These are phyloP conservation scores for Sebastes itinus DNA, from an alignment of 2,797 vertebrate species.

Conservation along the genomic window DNA sequence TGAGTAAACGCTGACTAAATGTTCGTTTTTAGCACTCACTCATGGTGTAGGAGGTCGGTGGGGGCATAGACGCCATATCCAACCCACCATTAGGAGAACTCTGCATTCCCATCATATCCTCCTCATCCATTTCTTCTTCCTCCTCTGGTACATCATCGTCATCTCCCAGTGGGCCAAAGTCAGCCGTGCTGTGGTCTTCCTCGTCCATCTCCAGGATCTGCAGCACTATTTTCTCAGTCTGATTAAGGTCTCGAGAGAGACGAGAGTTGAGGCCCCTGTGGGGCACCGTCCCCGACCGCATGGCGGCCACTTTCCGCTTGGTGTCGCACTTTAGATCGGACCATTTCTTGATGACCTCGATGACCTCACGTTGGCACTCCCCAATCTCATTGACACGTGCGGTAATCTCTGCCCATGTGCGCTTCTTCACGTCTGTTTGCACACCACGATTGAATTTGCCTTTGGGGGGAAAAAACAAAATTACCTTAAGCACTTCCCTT, in stretches of 20 bases:
- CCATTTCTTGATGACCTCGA: slow-evolving; percentile 87
- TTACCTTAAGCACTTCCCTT: background rate
- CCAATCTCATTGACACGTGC: slow-evolving; percentile 84
- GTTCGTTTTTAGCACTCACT: slow-evolving; percentile 16
- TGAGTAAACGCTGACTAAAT: background rate
- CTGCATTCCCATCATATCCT: slow-evolving; percentile 77
- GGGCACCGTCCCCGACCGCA: slow-evolving; percentile 71
- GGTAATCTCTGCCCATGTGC: slow-evolving; percentile 84
- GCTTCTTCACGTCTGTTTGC: slow-evolving; percentile 80
- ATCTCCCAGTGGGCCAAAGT: slow-evolving; percentile 68
- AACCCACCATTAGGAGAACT: slow-evolving; percentile 75
- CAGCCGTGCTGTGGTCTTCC: slow-evolving; percentile 51
- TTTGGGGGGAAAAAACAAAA: slow-evolving; percentile 24
- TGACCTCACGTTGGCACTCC: slow-evolving; percentile 83
- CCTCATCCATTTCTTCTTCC: slow-evolving; percentile 77
- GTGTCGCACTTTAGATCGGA: slow-evolving; percentile 86
- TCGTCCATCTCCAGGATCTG: slow-evolving; percentile 83
- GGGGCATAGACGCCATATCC: slow-evolving; percentile 58
- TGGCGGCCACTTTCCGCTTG: slow-evolving; percentile 82
- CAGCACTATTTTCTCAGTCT: slow-evolving; percentile 81
- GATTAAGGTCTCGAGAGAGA: slow-evolving; percentile 77
- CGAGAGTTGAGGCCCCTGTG: slow-evolving; percentile 71
- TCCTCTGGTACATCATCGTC: slow-evolving; percentile 77
- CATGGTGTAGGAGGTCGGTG: slow-evolving; percentile 45
- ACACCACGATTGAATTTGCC: slow-evolving; percentile 84